Percentiles rank a stretch among this genome's conserved stretches.
These are phyloP conservation scores for Asobara japonica DNA, from an alignment of 1,140 invertebrate genomes.

Conservation along the genomic window DNA sequence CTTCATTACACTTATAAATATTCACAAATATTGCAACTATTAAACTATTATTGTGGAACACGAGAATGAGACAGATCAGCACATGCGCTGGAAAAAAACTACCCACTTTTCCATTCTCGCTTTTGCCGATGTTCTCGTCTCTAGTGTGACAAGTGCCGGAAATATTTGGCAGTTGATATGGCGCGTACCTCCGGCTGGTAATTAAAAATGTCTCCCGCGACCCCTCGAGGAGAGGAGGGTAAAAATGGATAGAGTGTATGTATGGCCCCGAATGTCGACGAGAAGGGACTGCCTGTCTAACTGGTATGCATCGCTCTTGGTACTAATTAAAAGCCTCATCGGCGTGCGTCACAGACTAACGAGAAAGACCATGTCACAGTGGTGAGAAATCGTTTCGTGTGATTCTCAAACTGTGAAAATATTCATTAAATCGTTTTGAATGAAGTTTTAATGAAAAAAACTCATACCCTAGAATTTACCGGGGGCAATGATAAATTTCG, in stretches of 20 bases:
- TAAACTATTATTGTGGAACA: too few species aligned
- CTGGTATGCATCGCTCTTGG: slow-evolving; percentile 52
- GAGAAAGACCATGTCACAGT: slow-evolving; percentile 42
- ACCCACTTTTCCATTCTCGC: slow-evolving; percentile 20
- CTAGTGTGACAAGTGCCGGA: slow-evolving; percentile 50
- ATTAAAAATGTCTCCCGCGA: slow-evolving; percentile 60
- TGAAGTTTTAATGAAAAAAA: slow-evolving; percentile 12
- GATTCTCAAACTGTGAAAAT: slow-evolving; percentile 19
- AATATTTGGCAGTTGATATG: slow-evolving; percentile 59
- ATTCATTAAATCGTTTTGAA: slow-evolving; percentile 12
- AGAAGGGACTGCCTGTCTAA: slow-evolving; percentile 50
- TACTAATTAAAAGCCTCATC: slow-evolving; percentile 62
- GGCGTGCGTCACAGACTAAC: slow-evolving; percentile 51
- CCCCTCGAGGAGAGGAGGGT: slow-evolving; percentile 33
- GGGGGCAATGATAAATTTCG: neutral
- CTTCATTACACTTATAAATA: too few species aligned
- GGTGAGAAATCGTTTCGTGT: slow-evolving; percentile 1
- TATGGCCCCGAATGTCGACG: slow-evolving; percentile 37
- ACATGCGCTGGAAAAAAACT: neutral
- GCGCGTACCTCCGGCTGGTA: slow-evolving; percentile 53
- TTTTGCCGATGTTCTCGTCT: slow-evolving; percentile 19
- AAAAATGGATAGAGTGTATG: slow-evolving; percentile 18
- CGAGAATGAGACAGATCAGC: neutral
- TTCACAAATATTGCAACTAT: too few species aligned
- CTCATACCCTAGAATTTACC: neutral